These are phyloP conservation scores for Uria lomvia DNA, from an alignment of 2,113 vertebrate genomes.

Conservation along the genomic window DNA sequence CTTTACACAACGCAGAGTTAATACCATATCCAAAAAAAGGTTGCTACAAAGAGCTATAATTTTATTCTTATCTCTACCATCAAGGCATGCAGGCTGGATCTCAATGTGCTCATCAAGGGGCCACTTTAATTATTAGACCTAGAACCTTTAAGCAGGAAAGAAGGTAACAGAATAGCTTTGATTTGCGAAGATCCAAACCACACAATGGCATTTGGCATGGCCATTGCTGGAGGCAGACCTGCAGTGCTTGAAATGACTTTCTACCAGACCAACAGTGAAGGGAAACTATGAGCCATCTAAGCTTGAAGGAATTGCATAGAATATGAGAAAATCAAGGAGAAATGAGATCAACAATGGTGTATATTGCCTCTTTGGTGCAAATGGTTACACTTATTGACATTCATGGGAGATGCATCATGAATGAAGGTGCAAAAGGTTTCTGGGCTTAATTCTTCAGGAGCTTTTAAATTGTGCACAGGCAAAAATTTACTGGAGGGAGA, in stretches of 20 bases:
- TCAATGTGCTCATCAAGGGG: background rate
- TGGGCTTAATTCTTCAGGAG: background rate
- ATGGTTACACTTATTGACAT: background rate
- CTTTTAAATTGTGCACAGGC: background rate
- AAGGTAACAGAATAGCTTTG: background rate
- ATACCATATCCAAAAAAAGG: background rate
- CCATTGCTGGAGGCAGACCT: background rate
- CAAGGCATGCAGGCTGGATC: background rate
- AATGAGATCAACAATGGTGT: background rate
- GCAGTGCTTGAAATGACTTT: constrained; percentile 11
- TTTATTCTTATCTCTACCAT: background rate
- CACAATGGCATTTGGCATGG: background rate
- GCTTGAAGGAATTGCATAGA: background rate
- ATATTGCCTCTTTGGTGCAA: background rate
- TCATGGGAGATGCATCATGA: background rate
- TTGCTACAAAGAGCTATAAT: background rate
- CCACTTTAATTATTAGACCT: background rate
- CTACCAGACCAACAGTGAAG: background rate
- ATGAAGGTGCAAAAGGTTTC: background rate
- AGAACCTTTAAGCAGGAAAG: constrained; percentile 21
- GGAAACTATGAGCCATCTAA: background rate
- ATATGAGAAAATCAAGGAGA: constrained; percentile 6
- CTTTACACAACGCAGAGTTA: background rate
- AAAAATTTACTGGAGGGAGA: background rate
- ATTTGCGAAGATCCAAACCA: constrained; percentile 25